Evolutionary conservation across 23 tunicate genomes (phyloP).

Genomic region (Botrylloides violaceus): DNA sequence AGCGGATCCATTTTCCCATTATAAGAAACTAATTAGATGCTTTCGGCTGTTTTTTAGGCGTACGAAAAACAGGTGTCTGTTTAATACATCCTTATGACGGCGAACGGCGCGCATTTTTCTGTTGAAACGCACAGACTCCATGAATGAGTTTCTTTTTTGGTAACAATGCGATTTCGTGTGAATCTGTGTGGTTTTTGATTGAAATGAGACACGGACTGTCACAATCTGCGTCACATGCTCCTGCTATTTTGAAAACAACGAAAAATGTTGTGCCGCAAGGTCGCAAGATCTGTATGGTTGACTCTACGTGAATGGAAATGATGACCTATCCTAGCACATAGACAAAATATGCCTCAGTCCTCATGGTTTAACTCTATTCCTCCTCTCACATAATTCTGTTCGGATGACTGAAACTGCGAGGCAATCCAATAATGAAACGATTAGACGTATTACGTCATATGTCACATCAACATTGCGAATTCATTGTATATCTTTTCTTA

Average conservation of each 20-base stretch:
- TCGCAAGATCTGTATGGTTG: not conserved
- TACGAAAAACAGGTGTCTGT: no score
- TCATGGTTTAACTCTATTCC: no score
- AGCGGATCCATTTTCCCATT: no score
- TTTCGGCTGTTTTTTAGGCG: no score
- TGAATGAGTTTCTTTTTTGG: not conserved
- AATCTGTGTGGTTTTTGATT: not conserved
- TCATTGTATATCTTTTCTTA: not conserved
- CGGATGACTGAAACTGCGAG: no score
- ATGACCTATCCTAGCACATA: not conserved
- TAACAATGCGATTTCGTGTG: not conserved
- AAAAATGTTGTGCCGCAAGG: no score
- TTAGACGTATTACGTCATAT: not conserved
- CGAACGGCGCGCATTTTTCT: no score
- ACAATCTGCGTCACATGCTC: not conserved
- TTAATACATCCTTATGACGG: not conserved
- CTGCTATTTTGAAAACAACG: not conserved
- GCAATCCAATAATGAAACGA: no score
- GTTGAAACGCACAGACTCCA: not conserved
- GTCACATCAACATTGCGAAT: not conserved
- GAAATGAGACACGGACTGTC: not conserved
- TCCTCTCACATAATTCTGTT: no score
- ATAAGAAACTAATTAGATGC: no score
- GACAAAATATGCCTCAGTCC: not conserved
- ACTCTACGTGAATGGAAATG: not conserved